Evolutionary conservation across 2,113 vertebrate genomes (phyloP).

Genomic region (Hippocampus zosterae): DNA sequence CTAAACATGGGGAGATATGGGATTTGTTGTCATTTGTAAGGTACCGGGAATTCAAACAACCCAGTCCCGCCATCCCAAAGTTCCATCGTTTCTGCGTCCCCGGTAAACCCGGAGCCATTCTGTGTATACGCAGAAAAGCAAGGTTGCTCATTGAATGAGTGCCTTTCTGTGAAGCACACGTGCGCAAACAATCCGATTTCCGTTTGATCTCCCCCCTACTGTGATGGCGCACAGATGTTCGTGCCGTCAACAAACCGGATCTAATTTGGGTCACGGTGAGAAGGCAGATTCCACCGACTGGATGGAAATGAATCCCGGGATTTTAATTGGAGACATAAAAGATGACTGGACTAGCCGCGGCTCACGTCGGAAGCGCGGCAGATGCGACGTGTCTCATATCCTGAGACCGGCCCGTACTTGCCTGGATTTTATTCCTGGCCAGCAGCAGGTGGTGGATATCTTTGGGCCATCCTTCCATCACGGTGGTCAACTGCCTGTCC

Average conservation of each 20-base stretch:
- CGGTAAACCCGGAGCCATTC: no score
- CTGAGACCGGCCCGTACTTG: constrained; percentile 8
- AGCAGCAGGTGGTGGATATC: constrained; percentile 89
- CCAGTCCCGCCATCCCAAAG: background rate
- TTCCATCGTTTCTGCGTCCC: background rate
- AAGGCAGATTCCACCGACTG: background rate
- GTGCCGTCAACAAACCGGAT: constrained; percentile 37
- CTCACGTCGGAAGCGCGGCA: background rate
- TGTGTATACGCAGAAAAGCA: background rate
- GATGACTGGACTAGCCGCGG: background rate
- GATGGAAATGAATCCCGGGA: background rate
- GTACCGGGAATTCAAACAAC: background rate
- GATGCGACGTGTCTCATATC: constrained; percentile 4
- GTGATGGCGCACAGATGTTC: constrained; percentile 53
- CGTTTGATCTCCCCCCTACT: constrained; percentile 42
- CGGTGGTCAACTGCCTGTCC: constrained; percentile 79
- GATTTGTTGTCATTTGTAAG: background rate
- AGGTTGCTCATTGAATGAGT: background rate
- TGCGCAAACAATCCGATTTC: background rate
- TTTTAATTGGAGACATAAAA: constrained; percentile 7
- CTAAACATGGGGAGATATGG: constrained; percentile 26
- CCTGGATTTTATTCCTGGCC: constrained; percentile 84
- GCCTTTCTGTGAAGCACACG: background rate
- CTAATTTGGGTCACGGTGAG: constrained; percentile 9
- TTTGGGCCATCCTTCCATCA: constrained; percentile 81